These are phyloP conservation scores for Azemiops feae DNA, from an alignment of 2,113 vertebrate species.

Conservation along the genomic window DNA sequence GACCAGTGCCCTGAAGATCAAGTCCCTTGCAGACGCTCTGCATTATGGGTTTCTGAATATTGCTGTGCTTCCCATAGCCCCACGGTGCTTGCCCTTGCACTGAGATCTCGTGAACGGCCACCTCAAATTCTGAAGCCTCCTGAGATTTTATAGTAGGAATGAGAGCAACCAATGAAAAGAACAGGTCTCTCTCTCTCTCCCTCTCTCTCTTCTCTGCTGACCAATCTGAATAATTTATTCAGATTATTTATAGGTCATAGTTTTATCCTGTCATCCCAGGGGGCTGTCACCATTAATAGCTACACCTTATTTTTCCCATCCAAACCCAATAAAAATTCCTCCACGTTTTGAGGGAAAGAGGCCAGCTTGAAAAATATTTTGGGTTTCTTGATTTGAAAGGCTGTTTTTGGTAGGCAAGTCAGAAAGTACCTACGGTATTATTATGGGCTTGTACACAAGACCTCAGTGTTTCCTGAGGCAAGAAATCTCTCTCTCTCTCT, in stretches of 20 bases:
- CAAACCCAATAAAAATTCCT: background rate
- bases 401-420: background rate
- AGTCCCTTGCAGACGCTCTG: background rate
- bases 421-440: background rate
- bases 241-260: background rate
- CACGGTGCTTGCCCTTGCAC: background rate
- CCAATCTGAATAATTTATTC: background rate
- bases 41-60: background rate
- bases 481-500: background rate
- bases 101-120: background rate
- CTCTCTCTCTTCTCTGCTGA: background rate
- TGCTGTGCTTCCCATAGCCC: background rate
- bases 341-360: background rate
- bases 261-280: background rate
- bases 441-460: background rate
- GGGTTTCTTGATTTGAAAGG: background rate
- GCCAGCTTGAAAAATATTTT: background rate
- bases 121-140: background rate
- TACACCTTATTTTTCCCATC: background rate
- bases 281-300: background rate
- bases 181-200: background rate
- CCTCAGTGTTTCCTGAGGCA: background rate
- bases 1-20: background rate
- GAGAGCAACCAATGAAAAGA: background rate
- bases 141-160: background rate